Evolutionary conservation across 2,797 vertebrate species (phyloP).

Genomic region (Sebastes aleutianus): DNA sequence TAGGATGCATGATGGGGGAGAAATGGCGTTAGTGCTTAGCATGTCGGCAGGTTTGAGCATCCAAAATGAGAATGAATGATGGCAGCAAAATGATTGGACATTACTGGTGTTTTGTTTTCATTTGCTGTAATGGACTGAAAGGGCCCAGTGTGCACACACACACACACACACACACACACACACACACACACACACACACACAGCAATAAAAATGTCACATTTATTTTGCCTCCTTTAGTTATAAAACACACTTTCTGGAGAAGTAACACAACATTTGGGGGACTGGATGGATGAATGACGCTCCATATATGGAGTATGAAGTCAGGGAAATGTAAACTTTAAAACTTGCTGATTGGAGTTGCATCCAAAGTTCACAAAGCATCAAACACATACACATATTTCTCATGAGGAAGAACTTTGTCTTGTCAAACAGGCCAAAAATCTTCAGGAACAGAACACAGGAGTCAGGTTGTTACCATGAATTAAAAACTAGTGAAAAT

Average conservation of each 20-base stretch:
- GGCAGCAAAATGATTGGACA: slow-evolving; percentile 41
- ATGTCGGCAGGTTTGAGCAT: slow-evolving; percentile 7
- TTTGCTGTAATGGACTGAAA: slow-evolving; percentile 53
- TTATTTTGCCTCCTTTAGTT: slow-evolving; percentile 19
- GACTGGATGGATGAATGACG: background rate
- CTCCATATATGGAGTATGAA: background rate
- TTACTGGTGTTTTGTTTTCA: slow-evolving; percentile 51
- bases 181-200: background rate
- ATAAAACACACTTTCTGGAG: background rate
- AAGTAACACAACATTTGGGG: background rate
- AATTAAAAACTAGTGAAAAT: too few relatives aligned
- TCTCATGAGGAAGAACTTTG: background rate
- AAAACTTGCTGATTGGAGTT: background rate
- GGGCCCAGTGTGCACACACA: background rate
- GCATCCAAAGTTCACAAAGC: background rate
- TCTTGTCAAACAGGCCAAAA: too few relatives aligned
- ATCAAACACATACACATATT: too few relatives aligned
- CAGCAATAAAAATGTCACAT: slow-evolving; percentile 28
- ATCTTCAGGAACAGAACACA: too few relatives aligned
- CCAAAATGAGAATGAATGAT: slow-evolving; percentile 48
- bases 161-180: background rate
- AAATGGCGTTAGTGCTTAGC: slow-evolving; percentile 1
- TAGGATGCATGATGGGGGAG: slow-evolving; percentile 20
- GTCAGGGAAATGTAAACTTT: background rate
- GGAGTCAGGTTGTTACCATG: too few relatives aligned